phyloP scores from a whole-genome alignment of 2,888 invertebrate genomes.

The Chrysodeixis includens region DNA sequence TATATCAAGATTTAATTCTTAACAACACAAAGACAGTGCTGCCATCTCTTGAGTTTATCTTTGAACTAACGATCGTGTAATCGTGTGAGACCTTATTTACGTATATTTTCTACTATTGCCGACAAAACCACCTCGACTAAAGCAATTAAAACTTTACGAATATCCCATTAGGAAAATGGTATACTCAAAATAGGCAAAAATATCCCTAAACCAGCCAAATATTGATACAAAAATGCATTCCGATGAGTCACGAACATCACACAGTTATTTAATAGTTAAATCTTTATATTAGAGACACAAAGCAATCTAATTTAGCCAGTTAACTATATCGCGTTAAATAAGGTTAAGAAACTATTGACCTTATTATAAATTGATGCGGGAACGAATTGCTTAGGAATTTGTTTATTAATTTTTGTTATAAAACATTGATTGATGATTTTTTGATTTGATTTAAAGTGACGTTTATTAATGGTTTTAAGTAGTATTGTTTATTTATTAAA shows the following conservation, averaged over 20 bases:
- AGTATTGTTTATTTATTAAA: neutral
- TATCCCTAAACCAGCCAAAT: constrained; percentile 9
- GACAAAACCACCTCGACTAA: no score
- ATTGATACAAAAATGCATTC: constrained; percentile 28
- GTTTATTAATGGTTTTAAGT: neutral
- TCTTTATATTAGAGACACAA: constrained; percentile 59
- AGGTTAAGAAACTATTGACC: constrained; percentile 80
- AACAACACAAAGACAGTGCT: neutral
- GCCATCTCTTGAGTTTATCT: neutral
- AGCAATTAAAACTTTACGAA: no score
- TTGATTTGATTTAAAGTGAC: neutral
- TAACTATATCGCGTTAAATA: constrained; percentile 67
- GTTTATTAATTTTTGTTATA: constrained; percentile 38
- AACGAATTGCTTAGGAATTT: constrained; percentile 44
- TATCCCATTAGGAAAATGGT: no score
- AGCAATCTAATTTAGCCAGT: constrained; percentile 78
- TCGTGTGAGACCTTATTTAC: no score
- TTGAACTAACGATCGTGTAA: neutral
- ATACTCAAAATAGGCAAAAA: no score
- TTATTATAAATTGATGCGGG: constrained; percentile 69
- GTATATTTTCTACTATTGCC: no score
- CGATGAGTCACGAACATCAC: constrained; percentile 58
- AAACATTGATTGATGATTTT: constrained; percentile 35
- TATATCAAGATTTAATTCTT: neutral
- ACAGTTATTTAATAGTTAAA: constrained; percentile 32